Evolutionary conservation across 2,113 vertebrate species (phyloP).

Genomic region (Daphoenositta chrysoptera): DNA sequence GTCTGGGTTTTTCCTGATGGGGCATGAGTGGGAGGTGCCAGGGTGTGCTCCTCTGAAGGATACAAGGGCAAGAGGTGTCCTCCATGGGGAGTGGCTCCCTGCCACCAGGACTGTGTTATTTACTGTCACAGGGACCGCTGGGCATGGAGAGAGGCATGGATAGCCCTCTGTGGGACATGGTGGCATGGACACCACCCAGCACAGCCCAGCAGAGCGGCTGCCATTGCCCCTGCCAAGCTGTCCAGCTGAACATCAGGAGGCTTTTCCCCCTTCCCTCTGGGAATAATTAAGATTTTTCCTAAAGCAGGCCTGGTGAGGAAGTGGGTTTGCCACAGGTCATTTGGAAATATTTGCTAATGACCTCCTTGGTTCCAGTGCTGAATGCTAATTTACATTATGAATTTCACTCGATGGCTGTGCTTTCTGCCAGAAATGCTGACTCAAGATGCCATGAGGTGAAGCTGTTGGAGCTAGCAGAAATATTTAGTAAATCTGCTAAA

Average conservation of each 20-base stretch:
- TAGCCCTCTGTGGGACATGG: fast-evolving
- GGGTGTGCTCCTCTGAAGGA: neutral
- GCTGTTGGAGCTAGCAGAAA: neutral
- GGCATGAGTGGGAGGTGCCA: neutral
- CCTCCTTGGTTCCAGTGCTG: neutral
- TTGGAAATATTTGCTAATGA: conserved; percentile 22
- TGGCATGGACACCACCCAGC: fast-evolving
- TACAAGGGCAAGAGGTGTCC: neutral
- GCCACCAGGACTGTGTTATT: fast-evolving
- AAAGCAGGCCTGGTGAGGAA: neutral
- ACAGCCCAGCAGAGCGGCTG: neutral
- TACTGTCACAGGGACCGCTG: neutral
- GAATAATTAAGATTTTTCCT: conserved; percentile 14
- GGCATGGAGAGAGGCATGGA: neutral
- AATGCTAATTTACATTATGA: conserved; percentile 14
- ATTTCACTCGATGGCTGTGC: neutral
- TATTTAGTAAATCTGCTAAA: neutral
- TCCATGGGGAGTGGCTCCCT: neutral
- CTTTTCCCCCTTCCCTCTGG: neutral
- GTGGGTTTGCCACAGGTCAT: neutral
- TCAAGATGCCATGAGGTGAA: conserved; percentile 1
- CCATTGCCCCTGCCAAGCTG: neutral
- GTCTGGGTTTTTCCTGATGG: fast-evolving
- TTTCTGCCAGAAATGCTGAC: conserved; percentile 42
- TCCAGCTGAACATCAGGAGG: neutral